Percentiles rank a stretch among this genome's conserved stretches.
Conservation (phyloP, 2,113 vertebrate genomes). For the Lycaon pictus region DNA sequence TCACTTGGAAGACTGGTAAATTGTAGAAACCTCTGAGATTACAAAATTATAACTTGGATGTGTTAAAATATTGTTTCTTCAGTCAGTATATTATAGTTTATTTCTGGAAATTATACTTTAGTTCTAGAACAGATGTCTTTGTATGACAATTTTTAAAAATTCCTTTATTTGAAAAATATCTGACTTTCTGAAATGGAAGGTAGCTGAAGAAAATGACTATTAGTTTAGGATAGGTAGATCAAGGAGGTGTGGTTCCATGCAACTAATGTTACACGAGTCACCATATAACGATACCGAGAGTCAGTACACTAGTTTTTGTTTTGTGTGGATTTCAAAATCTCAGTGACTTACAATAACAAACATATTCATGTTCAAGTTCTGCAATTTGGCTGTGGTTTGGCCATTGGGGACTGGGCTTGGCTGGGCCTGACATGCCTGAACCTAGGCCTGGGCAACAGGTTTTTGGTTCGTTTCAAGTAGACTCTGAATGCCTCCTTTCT, state of each 20-base stretch:
- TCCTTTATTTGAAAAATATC: not conserved
- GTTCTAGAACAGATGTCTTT: conserved; percentile 16
- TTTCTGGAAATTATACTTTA: conserved; percentile 2
- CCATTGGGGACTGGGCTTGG: not conserved
- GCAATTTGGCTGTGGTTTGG: not conserved
- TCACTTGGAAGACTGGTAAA: conserved; percentile 1
- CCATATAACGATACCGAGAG: not conserved
- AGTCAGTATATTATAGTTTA: not conserved
- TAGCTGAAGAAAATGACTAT: not conserved
- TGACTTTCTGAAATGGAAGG: not conserved
- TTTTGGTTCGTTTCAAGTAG: not conserved
- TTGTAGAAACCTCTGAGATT: not conserved
- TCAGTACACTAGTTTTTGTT: not conserved
- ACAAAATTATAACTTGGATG: not conserved
- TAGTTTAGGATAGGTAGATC: not conserved
- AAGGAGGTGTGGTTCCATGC: not conserved
- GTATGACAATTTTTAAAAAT: not conserved
- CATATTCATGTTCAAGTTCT: not conserved
- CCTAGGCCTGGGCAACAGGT: not conserved
- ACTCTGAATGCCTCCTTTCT: not conserved
- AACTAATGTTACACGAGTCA: not conserved
- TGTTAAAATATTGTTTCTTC: not conserved
- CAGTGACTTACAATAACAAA: not conserved
- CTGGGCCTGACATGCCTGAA: not conserved
- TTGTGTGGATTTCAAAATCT: not conserved